A percentile compares a stretch with the other conserved stretches of the same genome.
phyloP scores from a whole-genome alignment of 2,888 invertebrate genomes.

The Acrobasis repandana region DNA sequence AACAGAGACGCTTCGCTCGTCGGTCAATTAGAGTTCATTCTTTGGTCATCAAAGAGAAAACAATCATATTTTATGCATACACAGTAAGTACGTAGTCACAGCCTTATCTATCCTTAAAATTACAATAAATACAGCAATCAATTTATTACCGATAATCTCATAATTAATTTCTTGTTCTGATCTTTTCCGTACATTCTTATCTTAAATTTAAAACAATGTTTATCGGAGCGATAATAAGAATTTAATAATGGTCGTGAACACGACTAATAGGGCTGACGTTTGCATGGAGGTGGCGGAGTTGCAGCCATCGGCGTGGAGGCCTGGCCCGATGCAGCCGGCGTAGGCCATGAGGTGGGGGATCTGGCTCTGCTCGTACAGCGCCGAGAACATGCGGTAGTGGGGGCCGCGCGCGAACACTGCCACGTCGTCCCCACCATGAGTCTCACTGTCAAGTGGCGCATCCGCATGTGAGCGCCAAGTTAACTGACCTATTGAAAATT shows the following conservation, averaged over 20 bases:
- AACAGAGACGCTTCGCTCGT: too few species aligned
- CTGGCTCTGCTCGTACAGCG: conserved; percentile 89
- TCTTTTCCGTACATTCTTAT: neutral
- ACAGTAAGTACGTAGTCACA: conserved; percentile 1
- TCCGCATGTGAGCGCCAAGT: conserved; percentile 66
- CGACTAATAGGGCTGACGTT: neutral
- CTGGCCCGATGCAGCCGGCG: conserved; percentile 87
- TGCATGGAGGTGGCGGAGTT: conserved; percentile 20
- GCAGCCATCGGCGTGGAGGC: conserved; percentile 57
- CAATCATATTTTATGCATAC: neutral
- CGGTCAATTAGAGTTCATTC: too few species aligned
- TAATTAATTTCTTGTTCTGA: neutral
- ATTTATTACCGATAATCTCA: conserved; percentile 5
- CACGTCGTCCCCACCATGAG: conserved; percentile 92
- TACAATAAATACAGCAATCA: neutral
- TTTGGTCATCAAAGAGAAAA: neutral
- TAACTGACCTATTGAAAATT: conserved; percentile 33
- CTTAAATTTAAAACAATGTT: neutral
- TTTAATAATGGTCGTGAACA: conserved; percentile 1
- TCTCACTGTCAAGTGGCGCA: conserved; percentile 83
- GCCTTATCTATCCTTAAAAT: neutral
- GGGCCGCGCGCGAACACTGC: conserved; percentile 88
- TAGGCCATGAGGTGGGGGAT: conserved; percentile 89
- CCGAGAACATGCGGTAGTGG: conserved; percentile 88
- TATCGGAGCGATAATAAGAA: conserved; percentile 7